Evolutionary conservation across 2,888 invertebrate genomes (phyloP).

Genomic region (Fragum fragum): DNA sequence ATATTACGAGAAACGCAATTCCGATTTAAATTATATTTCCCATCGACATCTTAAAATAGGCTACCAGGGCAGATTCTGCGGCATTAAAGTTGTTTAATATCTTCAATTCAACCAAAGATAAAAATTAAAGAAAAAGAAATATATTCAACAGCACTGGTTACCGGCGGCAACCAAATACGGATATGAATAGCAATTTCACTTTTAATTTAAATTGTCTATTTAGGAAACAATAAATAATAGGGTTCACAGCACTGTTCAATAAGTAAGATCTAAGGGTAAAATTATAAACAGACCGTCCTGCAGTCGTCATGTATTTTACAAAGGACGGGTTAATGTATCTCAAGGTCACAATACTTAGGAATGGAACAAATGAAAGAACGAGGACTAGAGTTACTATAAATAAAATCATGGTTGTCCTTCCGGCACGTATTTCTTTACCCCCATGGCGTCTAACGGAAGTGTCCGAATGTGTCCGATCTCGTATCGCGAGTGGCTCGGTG

Average conservation of each 20-base stretch:
- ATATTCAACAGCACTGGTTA: neutral
- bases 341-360: slow-evolving; percentile 67
- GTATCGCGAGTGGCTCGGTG: slow-evolving; percentile 41
- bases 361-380: slow-evolving; percentile 74
- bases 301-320: slow-evolving; percentile 45
- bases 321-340: slow-evolving; percentile 55
- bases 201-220: slow-evolving; percentile 62
- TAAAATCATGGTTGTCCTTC: slow-evolving; percentile 72
- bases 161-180: slow-evolving; percentile 27
- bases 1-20: too few relatives aligned
- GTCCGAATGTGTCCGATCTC: slow-evolving; percentile 50
- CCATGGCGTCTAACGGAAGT: slow-evolving; percentile 61
- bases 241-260: slow-evolving; percentile 72
- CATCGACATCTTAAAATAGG: too few relatives aligned
- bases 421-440: slow-evolving; percentile 62
- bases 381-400: slow-evolving; percentile 72
- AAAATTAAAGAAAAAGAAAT: too few relatives aligned
- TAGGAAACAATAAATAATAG: slow-evolving; percentile 70
- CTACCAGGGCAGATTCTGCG: too few relatives aligned
- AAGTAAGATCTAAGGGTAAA: slow-evolving; percentile 70
- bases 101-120: too few relatives aligned
- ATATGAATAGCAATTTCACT: slow-evolving; percentile 43
- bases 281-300: slow-evolving; percentile 65
- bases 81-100: too few relatives aligned
- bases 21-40: too few relatives aligned